Base-by-base conservation (phyloP, 2,797 vertebrate genomes). In the Aratinga solstitialis region DNA sequence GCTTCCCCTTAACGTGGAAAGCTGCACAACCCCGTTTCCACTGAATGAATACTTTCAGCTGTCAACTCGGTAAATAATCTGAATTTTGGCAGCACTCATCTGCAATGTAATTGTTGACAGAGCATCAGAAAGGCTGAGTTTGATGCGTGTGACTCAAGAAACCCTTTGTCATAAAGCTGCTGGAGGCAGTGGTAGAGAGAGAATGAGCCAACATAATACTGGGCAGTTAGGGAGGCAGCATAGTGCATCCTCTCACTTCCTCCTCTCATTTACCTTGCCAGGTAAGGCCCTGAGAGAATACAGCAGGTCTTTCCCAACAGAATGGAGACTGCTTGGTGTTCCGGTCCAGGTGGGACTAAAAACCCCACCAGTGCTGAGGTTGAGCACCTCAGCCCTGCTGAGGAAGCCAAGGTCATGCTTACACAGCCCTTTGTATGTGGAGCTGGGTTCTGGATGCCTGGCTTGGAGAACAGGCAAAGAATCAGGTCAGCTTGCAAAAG, bases 321-420 rank as follows among this genome's bases (percentile, higher is more conserved):
- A 17, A 8, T 9, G n/a, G 29, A 76, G 42, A 5, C 9, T 17
- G 14, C 38, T 29, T 19, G 11, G 23, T 58, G 59, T 42, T 58
- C 21, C 18, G 15, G 73, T 10, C 21, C n/a, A 42, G 22, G 26
- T 40, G 38, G 24, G 48, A 11, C 54, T 72, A 58, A 62, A 73
- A 61, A 19, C 1, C 8, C 6, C 6, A 9, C 7, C 26, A 8
- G 27, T 7, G 29, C 50, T 61, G 36, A 43, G 0, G 2, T 0
- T n/a, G 48, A 71, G 43, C 30, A 51, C 56, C 24, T 13, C 12
- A 32, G 38, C 24, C 29, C 67, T 53, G 59, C 63, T 56, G 65
- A 58, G 34, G 45, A 51, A 72, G 61, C 43, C 38, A 62, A 74
- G 32, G 18, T 11, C 48, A 22, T 5, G 58, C 53, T 71, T 54